Evolutionary conservation across 2,888 invertebrate species (phyloP).

Genomic region (Dicycla oo): DNA sequence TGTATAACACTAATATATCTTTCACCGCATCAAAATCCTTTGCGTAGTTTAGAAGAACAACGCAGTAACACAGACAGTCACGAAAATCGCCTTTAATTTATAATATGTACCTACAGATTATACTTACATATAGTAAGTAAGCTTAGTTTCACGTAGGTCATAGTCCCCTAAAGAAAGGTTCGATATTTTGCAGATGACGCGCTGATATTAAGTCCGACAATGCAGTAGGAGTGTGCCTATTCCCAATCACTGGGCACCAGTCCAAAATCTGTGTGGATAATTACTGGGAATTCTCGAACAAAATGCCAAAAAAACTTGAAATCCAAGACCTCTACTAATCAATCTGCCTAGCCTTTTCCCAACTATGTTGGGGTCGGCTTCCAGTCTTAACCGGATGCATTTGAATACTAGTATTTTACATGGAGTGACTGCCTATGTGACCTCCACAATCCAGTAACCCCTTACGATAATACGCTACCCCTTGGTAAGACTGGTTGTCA

Average conservation of each 20-base stretch:
- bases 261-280: slow-evolving; percentile 19
- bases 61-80: too few relatives aligned
- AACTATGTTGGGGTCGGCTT: too few relatives aligned
- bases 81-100: neutral
- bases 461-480: too few relatives aligned
- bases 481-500: too few relatives aligned
- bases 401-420: too few relatives aligned
- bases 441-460: too few relatives aligned
- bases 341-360: too few relatives aligned
- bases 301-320: slow-evolving; percentile 13
- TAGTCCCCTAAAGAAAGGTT: slow-evolving; percentile 10
- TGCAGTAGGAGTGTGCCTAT: slow-evolving; percentile 5
- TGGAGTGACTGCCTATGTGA: too few relatives aligned
- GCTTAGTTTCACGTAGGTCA: neutral
- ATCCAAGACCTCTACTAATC: neutral
- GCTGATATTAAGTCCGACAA: slow-evolving; percentile 13
- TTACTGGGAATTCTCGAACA: slow-evolving; percentile 9
- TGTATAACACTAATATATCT: neutral
- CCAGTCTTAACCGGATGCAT: too few relatives aligned
- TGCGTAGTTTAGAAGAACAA: neutral
- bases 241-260: slow-evolving; percentile 22
- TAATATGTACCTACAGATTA: neutral
- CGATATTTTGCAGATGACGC: slow-evolving; percentile 34
- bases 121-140: neutral
- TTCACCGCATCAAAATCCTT: neutral